phyloP scores from a whole-genome alignment of 2,888 invertebrate genomes.

The Didymodactylos carnosus region DNA sequence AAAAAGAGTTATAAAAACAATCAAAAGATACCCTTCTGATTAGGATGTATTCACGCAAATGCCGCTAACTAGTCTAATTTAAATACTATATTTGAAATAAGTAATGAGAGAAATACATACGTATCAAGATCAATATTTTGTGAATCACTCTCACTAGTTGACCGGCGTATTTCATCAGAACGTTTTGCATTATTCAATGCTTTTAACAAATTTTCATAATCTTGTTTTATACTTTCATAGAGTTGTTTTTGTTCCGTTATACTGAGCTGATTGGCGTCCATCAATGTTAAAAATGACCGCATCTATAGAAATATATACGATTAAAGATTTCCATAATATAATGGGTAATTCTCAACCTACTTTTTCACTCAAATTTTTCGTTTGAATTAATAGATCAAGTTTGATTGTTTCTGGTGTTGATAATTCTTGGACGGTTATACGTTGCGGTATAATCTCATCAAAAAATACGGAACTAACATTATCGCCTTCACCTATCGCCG shows the following conservation, averaged over 20 bases:
- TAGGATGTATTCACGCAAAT: too few species aligned
- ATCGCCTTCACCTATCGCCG: too few species aligned
- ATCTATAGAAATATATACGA: not conserved
- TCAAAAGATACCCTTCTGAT: too few species aligned
- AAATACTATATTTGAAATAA: not conserved
- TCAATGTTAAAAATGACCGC: slow-evolving; percentile 12
- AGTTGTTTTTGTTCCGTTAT: slow-evolving; percentile 6
- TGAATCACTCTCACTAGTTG: not conserved
- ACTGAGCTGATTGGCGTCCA: slow-evolving; percentile 6
- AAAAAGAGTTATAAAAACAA: too few species aligned
- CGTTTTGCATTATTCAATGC: not conserved
- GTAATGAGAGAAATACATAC: not conserved
- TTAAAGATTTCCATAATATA: not conserved
- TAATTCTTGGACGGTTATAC: not conserved
- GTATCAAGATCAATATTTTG: slow-evolving; percentile 1
- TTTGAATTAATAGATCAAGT: slow-evolving; percentile 4
- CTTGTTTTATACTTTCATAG: slow-evolving; percentile 7
- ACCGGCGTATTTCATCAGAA: too few species aligned
- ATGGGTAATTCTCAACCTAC: not conserved
- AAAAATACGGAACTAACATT: not conserved
- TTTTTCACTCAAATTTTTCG: slow-evolving; percentile 4
- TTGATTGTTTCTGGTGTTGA: not conserved
- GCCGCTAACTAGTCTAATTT: too few species aligned
- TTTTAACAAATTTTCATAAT: slow-evolving; percentile 4
- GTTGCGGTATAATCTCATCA: not conserved